A percentile compares a stretch with the other conserved stretches of the same genome.
Conservation (phyloP, 1,140 invertebrate genomes). For the Drosophila rufa region DNA sequence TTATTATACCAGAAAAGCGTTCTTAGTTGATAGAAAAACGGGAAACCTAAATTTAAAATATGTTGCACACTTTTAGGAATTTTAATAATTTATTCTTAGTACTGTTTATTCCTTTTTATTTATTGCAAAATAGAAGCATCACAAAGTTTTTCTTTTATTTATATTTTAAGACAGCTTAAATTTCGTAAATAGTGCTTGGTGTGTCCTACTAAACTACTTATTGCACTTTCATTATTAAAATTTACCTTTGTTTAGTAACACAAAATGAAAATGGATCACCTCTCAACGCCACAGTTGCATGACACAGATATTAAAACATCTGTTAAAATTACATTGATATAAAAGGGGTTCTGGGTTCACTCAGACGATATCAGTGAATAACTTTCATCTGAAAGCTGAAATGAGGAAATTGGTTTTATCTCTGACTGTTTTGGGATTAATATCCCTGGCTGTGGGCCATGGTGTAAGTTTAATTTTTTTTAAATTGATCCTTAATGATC, state of each 20-base stretch:
- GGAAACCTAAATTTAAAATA: neutral
- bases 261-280: neutral
- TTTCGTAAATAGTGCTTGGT: neutral
- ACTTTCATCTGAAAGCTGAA: conserved; percentile 9
- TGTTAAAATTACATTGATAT: conserved; percentile 17
- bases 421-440: conserved; percentile 16
- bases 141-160: neutral
- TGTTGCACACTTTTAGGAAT: neutral
- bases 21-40: too few species aligned
- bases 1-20: too few species aligned
- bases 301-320: conserved; percentile 28
- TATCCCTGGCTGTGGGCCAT: conserved; percentile 11
- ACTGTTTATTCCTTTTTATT: neutral
- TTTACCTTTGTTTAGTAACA: neutral
- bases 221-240: neutral
- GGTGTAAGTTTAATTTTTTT: conserved; percentile 13
- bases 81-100: neutral
- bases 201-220: neutral
- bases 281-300: neutral
- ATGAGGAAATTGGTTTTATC: conserved; percentile 32
- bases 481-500: neutral
- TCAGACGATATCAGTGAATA: conserved; percentile 25
- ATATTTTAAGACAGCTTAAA: neutral
- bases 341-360: neutral
- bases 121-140: too few species aligned